Conservation (phyloP, 2,113 vertebrate genomes). For the Hemibagrus wyckioides region DNA sequence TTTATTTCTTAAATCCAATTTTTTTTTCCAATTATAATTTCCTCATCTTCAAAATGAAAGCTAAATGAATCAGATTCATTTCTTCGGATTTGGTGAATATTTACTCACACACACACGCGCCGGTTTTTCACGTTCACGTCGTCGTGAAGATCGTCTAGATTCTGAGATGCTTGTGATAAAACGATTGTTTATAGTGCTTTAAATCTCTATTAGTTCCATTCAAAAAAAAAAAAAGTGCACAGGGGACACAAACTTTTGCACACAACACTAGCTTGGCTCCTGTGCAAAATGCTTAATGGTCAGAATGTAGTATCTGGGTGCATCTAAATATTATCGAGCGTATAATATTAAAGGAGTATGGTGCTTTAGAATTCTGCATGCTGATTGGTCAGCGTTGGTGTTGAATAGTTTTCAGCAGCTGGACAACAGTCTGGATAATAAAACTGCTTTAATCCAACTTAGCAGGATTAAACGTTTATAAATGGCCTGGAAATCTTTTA, state of each 20-base stretch:
- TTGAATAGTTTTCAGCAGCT: neutral
- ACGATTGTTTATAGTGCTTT: too few species aligned
- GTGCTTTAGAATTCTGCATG: neutral
- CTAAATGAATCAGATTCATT: neutral
- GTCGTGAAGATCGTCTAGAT: neutral
- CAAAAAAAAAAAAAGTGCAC: neutral
- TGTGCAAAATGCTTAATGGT: neutral
- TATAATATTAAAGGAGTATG: neutral
- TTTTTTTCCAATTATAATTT: neutral
- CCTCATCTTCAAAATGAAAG: neutral
- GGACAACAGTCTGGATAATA: neutral
- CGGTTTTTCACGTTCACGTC: too few species aligned
- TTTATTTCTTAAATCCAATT: slow-evolving; percentile 3
- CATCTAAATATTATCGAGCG: neutral
- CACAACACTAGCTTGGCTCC: neutral
- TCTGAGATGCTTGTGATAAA: too few species aligned
- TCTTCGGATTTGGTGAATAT: neutral
- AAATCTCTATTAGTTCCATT: neutral
- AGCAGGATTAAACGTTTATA: neutral
- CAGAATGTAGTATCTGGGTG: neutral
- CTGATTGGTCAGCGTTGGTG: neutral
- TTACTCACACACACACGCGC: neutral
- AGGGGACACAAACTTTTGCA: neutral
- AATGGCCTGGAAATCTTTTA: neutral
- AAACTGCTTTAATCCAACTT: neutral